Base-by-base conservation (phyloP, 2,888 invertebrate species). In the Dolichopus griseipennis region DNA sequence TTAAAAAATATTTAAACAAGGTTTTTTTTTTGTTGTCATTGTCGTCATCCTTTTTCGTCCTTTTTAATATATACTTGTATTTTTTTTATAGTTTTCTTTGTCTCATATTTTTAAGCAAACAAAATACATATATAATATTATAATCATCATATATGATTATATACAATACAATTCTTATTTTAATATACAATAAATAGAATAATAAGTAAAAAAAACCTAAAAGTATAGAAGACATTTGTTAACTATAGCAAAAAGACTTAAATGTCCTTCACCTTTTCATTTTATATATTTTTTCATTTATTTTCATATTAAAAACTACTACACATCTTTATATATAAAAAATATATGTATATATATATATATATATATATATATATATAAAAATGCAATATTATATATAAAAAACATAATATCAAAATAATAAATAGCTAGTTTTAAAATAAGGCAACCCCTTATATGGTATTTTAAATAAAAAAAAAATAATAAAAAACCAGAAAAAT, bases 261-360 rank as follows among this genome's bases (percentile, higher is more conserved):
- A 63, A 63, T 27, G 63, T 63, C 63, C 63, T 63, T 63, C 63
- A 63, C 63, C 63, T 63, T 63, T 63, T 27, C 63, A 63, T 27
- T 27, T 2, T 27, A 27, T 27, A 27, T 27, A 27, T 63, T 15
- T 41, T 7, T 52, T n/a, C n/a, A n/a, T n/a, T n/a, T n/a, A n/a
- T 18, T 52, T 52, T 52, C 9, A 18, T 52, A 37, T 37, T 37
- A 10, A 52, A 9, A 52, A 9, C 2, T 52, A 15, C 52, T 52
- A 15, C 52, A 52, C 37, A 37, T 37, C 8, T 12, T 2, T 10
- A 12, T 37, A 37, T 52, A 43, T 43, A 43, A 10, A 43, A 43
- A 15, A 43, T 43, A 43, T 15, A 43, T n/a, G 18, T 52, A 52
- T 52, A 52, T 52, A n/a, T 52, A 52, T 52, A 7, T 52, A 43